Conservation (phyloP, 2,113 vertebrate genomes). For the Salvelinus sp. region DNA sequence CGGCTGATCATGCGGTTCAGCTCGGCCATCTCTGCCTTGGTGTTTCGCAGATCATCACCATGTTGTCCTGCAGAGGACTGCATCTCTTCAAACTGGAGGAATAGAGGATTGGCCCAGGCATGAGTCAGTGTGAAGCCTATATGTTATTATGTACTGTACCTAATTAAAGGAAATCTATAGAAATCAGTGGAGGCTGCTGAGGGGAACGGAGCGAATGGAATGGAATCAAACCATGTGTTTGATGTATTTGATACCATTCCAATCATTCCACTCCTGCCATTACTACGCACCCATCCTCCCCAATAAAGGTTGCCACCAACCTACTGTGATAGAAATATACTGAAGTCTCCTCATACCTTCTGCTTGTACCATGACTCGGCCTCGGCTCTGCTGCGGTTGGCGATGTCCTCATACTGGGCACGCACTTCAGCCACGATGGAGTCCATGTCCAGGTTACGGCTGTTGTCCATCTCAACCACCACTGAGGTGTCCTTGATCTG, state of each 20-base stretch:
- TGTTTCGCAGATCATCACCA: conserved; percentile 77
- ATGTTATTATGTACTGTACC: neutral
- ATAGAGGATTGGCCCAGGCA: neutral
- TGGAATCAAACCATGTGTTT: neutral
- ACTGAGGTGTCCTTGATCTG: conserved; percentile 88
- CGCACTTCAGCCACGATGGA: conserved; percentile 84
- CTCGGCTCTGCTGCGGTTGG: conserved; percentile 74
- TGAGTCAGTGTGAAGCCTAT: neutral
- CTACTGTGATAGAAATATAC: neutral
- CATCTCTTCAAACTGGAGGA: conserved; percentile 79
- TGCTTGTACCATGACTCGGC: conserved; percentile 79
- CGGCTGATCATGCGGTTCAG: conserved; percentile 80
- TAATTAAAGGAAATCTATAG: neutral
- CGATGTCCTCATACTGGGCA: conserved; percentile 83
- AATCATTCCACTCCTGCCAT: too few species aligned
- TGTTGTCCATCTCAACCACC: conserved; percentile 88
- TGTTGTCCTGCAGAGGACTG: conserved; percentile 64
- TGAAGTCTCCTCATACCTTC: conserved; percentile 70
- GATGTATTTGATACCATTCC: too few species aligned
- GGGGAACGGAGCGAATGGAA: conserved; percentile 43
- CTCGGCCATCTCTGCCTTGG: conserved; percentile 84
- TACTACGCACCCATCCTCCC: too few species aligned
- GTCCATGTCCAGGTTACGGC: conserved; percentile 82
- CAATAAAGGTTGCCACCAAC: too few species aligned
- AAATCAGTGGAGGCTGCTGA: neutral